Base-by-base conservation (phyloP, 2,888 invertebrate genomes). In the Melangyna quadrimaculata region DNA sequence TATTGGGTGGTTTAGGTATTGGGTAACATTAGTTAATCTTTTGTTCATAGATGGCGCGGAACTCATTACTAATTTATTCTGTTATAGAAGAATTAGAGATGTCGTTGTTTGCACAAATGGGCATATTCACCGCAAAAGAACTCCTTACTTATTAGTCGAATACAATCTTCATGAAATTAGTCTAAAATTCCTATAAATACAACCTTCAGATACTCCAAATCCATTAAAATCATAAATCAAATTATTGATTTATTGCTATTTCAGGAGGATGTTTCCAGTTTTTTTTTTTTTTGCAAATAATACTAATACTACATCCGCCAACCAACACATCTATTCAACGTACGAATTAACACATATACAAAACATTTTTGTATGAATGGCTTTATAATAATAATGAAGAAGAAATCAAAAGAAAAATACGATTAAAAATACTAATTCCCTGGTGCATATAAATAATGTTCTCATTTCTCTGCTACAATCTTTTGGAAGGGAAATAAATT, bases 181-280 rank as follows among this genome's bases (percentile, higher is more conserved):
- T n/a, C 29, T 1, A 1, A 32, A 17, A 53, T 14, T 57, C 8
- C 22, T 37, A 32, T 59, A 37, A 59, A 59, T 37, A 65, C 43
- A 65, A 29, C 17, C 17, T 19, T 51, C 32, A 57, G 40, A 27
- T 67, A 32, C 40, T 35, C 27, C 43, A 45, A 79, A 79, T 83
- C 79, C 70, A 83, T 83, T 83, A 79, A 83, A 83, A 79, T 83
- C 73, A 83, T 83, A 83, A 83, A 83, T 83, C 83, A 83, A 29
- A 65, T 43, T 65, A 83, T 79, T 80, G 80, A 80, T 84, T 80
- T 84, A 75, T 79, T 67, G 53, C 61, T 59, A 32, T 32, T 72
- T 22, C 43, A 53, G 51, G 32, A 75, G 55, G 75, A 61, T 80
- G 77, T 40, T 65, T 67, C 67, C 14, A 35, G 22, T 51, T 63